Conservation (phyloP, 2,797 vertebrate genomes). For the Phrynocephalus guinanensis region DNA sequence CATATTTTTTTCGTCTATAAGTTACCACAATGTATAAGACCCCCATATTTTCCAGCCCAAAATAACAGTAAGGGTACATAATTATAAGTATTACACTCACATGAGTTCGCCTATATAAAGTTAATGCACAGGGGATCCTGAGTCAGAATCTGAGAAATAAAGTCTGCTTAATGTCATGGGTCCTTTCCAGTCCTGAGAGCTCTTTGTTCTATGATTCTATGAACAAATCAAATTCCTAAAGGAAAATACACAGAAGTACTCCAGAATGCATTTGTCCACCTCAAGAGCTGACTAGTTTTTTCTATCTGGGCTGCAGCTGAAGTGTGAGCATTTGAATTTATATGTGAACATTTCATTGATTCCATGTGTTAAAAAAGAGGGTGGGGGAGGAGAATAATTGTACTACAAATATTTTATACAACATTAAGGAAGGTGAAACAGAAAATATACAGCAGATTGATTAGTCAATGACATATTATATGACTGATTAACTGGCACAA, state of each 20-base stretch:
- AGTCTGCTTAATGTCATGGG: not conserved
- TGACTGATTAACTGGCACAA: slow-evolving; percentile 13
- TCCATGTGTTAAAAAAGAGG: slow-evolving; percentile 4
- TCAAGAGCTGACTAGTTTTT: slow-evolving; percentile 20
- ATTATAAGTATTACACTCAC: not conserved
- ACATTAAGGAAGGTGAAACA: not conserved
- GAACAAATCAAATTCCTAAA: not conserved
- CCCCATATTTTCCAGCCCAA: too few relatives aligned
- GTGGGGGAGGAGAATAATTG: not conserved
- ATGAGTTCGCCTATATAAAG: not conserved
- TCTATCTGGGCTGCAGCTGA: not conserved
- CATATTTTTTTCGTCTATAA: too few relatives aligned
- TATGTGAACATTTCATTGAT: slow-evolving; percentile 36
- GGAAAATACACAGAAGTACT: not conserved
- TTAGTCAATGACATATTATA: slow-evolving; percentile 28
- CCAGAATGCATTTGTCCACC: not conserved
- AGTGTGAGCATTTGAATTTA: slow-evolving; percentile 6
- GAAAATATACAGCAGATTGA: not conserved
- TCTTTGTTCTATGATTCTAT: not conserved
- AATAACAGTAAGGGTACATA: too few relatives aligned
- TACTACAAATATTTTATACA: not conserved
- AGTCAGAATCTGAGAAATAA: not conserved
- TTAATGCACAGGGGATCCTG: not conserved
- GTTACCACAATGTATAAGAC: too few relatives aligned
- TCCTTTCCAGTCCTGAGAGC: not conserved